Evolutionary conservation across 2,888 invertebrate species (phyloP).

Genomic region (Chorisops tibialis): DNA sequence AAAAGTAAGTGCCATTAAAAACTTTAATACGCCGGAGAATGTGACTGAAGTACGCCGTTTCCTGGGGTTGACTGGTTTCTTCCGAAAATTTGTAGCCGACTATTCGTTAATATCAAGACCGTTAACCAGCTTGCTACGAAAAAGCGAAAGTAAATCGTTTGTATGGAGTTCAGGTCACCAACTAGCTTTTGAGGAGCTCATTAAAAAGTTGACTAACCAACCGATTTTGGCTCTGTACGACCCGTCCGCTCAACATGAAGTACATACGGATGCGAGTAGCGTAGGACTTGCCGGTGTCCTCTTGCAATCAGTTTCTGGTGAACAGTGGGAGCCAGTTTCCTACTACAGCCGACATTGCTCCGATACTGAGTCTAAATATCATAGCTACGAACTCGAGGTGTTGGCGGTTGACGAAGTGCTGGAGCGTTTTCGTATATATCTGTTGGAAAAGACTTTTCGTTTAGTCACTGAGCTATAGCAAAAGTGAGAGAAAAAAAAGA

Average conservation of each 20-base stretch:
- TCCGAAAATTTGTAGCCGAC: slow-evolving; percentile 9
- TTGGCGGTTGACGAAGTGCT: slow-evolving; percentile 30
- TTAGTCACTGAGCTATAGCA: slow-evolving; percentile 3
- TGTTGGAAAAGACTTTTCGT: slow-evolving; percentile 34
- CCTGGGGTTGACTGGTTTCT: slow-evolving; percentile 6
- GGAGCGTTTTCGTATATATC: slow-evolving; percentile 34
- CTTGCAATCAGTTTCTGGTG: slow-evolving; percentile 14
- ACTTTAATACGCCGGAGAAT: not conserved
- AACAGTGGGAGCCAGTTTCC: slow-evolving; percentile 30
- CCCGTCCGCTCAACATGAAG: slow-evolving; percentile 23
- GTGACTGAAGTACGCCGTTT: not conserved
- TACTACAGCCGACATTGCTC: slow-evolving; percentile 28
- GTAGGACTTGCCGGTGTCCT: slow-evolving; percentile 9
- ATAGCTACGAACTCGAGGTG: slow-evolving; percentile 23
- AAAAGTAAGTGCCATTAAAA: not conserved
- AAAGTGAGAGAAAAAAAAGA: slow-evolving; percentile 9
- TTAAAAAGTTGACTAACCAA: not conserved
- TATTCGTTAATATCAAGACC: slow-evolving; percentile 19
- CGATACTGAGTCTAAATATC: slow-evolving; percentile 26
- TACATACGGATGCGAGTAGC: slow-evolving; percentile 11
- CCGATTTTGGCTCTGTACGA: slow-evolving; percentile 18
- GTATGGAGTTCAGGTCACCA: not conserved
- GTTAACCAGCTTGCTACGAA: slow-evolving; percentile 20
- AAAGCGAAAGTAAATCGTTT: slow-evolving; percentile 22
- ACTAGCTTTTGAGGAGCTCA: slow-evolving; percentile 13